A percentile compares a stretch with the other conserved stretches of the same genome.
Conservation (phyloP, 2,113 vertebrate genomes). For the Chloropsis hardwickii region DNA sequence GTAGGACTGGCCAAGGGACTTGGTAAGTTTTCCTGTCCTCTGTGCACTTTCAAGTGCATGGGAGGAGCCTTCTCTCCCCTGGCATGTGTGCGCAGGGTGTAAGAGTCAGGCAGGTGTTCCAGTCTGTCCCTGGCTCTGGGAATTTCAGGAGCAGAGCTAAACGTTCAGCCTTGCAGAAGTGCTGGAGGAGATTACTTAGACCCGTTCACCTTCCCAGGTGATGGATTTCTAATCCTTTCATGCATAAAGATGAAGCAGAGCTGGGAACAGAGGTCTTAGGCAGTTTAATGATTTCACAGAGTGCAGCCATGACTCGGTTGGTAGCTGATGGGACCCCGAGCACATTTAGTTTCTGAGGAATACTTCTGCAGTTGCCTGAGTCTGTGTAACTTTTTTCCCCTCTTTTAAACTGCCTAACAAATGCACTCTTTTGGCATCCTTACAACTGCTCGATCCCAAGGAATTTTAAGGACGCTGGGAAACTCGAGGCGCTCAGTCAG, state of each 20-base stretch:
- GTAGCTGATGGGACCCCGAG: not conserved
- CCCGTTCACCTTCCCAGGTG: not conserved
- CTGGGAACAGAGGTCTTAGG: not conserved
- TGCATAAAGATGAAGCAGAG: not conserved
- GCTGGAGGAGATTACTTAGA: not conserved
- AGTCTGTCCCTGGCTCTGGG: not conserved
- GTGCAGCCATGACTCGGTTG: fast-evolving
- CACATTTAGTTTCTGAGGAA: not conserved
- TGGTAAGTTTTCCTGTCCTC: not conserved
- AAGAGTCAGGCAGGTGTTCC: fast-evolving
- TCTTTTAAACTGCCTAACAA: not conserved
- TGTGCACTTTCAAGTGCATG: too few species aligned
- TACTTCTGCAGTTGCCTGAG: not conserved
- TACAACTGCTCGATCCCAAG: not conserved
- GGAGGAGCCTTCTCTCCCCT: not conserved
- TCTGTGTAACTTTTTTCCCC: not conserved
- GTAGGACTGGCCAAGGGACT: not conserved
- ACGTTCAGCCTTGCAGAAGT: not conserved
- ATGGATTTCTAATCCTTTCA: not conserved
- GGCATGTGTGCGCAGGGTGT: fast-evolving
- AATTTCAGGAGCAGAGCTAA: not conserved
- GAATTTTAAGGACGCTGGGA: not conserved
- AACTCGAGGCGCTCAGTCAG: not conserved
- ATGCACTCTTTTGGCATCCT: not conserved
- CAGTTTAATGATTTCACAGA: not conserved